Percentiles rank a stretch among this genome's conserved stretches.
Evolutionary conservation across 2,113 vertebrate species (phyloP).

Genomic region (Sceloporus tristichus): DNA sequence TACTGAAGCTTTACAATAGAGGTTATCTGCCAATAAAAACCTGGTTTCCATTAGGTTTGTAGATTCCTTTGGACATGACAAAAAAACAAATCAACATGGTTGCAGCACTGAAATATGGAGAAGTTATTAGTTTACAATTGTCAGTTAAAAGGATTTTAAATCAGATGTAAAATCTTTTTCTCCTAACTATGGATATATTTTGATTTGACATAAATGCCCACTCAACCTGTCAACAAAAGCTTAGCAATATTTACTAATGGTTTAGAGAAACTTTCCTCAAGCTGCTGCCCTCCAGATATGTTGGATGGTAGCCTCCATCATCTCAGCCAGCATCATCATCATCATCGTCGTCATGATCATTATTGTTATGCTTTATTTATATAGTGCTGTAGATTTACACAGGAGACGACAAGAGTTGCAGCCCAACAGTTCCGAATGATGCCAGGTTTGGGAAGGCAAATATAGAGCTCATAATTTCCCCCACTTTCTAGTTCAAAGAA

Average conservation of each 20-base stretch:
- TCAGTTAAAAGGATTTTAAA: no score
- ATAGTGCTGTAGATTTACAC: no score
- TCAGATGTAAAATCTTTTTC: background rate
- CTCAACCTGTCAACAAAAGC: conserved; percentile 39
- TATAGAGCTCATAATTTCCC: background rate
- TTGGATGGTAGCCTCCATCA: background rate
- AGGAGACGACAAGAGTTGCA: background rate
- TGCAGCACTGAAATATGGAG: background rate
- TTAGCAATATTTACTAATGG: background rate
- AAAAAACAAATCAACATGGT: conserved; percentile 5
- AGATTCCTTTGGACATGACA: conserved; percentile 84
- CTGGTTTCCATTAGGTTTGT: conserved; percentile 93
- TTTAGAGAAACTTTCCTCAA: background rate
- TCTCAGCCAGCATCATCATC: background rate
- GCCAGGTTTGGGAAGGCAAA: background rate
- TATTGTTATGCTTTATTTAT: no score
- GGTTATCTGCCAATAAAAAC: conserved; percentile 95
- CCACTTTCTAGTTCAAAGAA: background rate
- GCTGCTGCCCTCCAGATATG: no score
- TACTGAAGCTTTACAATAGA: conserved; percentile 96
- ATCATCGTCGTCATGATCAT: no score
- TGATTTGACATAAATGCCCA: background rate
- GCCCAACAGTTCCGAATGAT: background rate
- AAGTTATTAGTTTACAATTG: background rate
- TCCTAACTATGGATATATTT: conserved; percentile 31